Evolutionary conservation across 2,797 vertebrate species (phyloP).

Genomic region (Pipistrellus nathusii): DNA sequence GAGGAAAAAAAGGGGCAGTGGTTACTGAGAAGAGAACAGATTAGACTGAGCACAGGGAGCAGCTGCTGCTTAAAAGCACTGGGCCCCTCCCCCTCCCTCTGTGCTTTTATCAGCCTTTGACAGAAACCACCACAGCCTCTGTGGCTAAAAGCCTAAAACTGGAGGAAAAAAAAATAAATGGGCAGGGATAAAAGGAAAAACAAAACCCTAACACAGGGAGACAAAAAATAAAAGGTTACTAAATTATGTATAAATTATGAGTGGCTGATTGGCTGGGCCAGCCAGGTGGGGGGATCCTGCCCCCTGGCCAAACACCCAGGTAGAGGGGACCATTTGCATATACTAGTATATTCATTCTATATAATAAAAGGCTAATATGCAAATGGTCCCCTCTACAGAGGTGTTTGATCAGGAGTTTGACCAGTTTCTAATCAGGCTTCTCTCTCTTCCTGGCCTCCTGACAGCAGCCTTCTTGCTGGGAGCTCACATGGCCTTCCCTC

Average conservation of each 20-base stretch:
- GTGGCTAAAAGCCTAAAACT: neutral
- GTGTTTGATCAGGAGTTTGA: too few species aligned
- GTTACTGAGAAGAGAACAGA: neutral
- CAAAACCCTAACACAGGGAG: neutral
- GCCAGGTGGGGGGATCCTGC: too few species aligned
- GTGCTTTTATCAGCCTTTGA: neutral
- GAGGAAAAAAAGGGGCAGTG: too few species aligned
- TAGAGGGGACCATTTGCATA: too few species aligned
- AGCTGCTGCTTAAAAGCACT: neutral
- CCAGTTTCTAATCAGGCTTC: neutral
- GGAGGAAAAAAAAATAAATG: neutral
- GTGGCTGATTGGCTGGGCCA: too few species aligned
- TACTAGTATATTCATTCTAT: too few species aligned
- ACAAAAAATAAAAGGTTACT: neutral
- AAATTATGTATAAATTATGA: neutral
- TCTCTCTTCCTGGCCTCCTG: neutral
- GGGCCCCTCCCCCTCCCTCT: neutral
- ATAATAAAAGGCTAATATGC: too few species aligned
- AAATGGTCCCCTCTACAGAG: too few species aligned
- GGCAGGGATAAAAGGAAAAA: neutral
- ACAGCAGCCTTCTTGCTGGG: neutral
- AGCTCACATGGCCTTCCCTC: neutral
- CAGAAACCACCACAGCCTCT: neutral
- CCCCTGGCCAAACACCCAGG: too few species aligned
- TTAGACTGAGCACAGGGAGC: neutral